Evolutionary conservation across 2,888 invertebrate species (phyloP).

Genomic region (Euplagia quadripunctaria): DNA sequence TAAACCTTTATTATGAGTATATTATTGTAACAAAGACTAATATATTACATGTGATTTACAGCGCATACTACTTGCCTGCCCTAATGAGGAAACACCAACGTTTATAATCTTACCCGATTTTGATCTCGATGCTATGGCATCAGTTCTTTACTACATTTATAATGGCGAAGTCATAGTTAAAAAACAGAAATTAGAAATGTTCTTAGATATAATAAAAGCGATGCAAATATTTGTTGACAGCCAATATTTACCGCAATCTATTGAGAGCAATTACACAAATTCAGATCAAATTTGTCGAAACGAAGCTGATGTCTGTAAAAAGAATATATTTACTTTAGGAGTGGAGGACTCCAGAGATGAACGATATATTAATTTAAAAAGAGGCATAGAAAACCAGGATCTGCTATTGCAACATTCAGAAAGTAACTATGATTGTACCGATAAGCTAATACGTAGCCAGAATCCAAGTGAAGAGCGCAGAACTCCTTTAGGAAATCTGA

Average conservation of each 20-base stretch:
- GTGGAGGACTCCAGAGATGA: slow-evolving; percentile 51
- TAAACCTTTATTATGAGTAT: slow-evolving; percentile 13
- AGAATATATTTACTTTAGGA: slow-evolving; percentile 58
- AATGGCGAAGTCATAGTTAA: slow-evolving; percentile 89
- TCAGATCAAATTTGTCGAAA: slow-evolving; percentile 35
- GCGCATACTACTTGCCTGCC: slow-evolving; percentile 72
- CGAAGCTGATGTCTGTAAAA: slow-evolving; percentile 41
- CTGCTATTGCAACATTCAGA: slow-evolving; percentile 55
- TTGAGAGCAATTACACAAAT: slow-evolving; percentile 43
- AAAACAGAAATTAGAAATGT: slow-evolving; percentile 86
- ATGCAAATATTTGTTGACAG: slow-evolving; percentile 78
- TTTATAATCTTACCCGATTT: slow-evolving; percentile 90
- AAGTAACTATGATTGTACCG: slow-evolving; percentile 57
- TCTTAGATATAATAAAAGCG: slow-evolving; percentile 86
- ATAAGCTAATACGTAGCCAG: slow-evolving; percentile 59
- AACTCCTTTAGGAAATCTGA: slow-evolving; percentile 71
- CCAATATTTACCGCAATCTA: slow-evolving; percentile 60
- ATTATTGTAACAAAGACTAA: slow-evolving; percentile 22
- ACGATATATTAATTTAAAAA: slow-evolving; percentile 63
- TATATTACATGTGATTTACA: slow-evolving; percentile 55
- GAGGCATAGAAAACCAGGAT: slow-evolving; percentile 55
- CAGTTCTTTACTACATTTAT: slow-evolving; percentile 90
- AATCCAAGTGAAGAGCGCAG: slow-evolving; percentile 61
- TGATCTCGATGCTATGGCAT: slow-evolving; percentile 88
- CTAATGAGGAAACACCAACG: slow-evolving; percentile 83